phyloP scores from a whole-genome alignment of 2,113 vertebrate species.

The Quiscalus mexicanus region DNA sequence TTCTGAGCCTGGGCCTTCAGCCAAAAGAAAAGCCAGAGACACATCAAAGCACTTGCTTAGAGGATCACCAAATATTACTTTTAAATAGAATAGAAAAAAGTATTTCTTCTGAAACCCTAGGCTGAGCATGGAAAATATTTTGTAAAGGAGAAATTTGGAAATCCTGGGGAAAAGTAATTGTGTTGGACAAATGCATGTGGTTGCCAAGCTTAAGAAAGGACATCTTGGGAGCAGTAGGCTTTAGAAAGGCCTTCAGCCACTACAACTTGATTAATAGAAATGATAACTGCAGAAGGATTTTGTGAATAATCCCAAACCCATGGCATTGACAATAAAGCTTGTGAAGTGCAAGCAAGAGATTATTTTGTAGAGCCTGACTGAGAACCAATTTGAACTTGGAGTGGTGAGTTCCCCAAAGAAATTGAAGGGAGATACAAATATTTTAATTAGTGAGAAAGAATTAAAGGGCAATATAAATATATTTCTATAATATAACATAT shows the following conservation, averaged over 20 bases:
- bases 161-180: neutral
- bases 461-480: neutral
- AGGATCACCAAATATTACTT: neutral
- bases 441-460: neutral
- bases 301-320: neutral
- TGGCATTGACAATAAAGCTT: neutral
- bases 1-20: neutral
- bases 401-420: neutral
- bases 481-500: neutral
- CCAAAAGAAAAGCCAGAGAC: slow-evolving; percentile 6
- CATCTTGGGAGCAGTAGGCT: neutral
- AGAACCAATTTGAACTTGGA: neutral
- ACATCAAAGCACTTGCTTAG: slow-evolving; percentile 2
- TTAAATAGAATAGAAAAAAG: neutral
- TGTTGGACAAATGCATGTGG: neutral
- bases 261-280: neutral
- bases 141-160: neutral
- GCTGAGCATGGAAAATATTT: neutral
- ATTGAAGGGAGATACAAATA: neutral
- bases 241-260: neutral
- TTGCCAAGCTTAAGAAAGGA: neutral
- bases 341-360: neutral
- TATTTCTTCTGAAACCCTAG: neutral
- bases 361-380: neutral
- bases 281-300: neutral